Conservation (phyloP, 1,140 invertebrate genomes). For the Drosophila subobscura region DNA sequence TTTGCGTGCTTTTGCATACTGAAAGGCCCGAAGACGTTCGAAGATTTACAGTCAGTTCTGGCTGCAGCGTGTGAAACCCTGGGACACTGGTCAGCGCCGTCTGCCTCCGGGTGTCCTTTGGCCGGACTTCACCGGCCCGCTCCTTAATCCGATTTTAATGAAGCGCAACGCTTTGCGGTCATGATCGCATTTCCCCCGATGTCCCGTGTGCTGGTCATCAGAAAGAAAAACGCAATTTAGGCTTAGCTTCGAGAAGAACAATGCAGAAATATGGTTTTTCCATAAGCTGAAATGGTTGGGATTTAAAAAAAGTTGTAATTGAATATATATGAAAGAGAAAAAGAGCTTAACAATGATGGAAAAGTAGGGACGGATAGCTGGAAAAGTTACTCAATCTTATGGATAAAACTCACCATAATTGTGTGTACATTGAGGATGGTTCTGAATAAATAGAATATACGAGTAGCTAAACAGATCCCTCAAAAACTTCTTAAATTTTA, state of each 20-base stretch:
- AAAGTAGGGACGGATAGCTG: too few species aligned
- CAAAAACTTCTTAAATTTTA: neutral
- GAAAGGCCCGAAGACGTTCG: slow-evolving; percentile 30
- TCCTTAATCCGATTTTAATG: slow-evolving; percentile 80
- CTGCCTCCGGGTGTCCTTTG: slow-evolving; percentile 11
- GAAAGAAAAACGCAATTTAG: slow-evolving; percentile 46
- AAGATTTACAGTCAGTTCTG: slow-evolving; percentile 34
- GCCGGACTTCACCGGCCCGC: slow-evolving; percentile 12
- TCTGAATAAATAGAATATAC: too few species aligned
- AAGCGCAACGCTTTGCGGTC: slow-evolving; percentile 77
- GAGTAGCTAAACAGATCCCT: too few species aligned
- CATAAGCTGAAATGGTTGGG: slow-evolving; percentile 1
- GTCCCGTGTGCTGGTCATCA: slow-evolving; percentile 14
- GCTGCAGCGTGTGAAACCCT: slow-evolving; percentile 66
- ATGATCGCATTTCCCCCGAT: slow-evolving; percentile 43
- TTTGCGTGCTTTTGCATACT: slow-evolving; percentile 69
- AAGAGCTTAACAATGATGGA: too few species aligned
- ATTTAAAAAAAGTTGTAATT: slow-evolving; percentile 1
- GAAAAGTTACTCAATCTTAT: too few species aligned
- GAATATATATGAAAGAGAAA: too few species aligned
- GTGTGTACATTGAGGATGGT: too few species aligned
- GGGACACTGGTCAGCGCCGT: slow-evolving; percentile 41
- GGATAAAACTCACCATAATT: too few species aligned
- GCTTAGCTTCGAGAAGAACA: slow-evolving; percentile 28
- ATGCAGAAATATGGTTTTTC: slow-evolving; percentile 5